phyloP scores from a whole-genome alignment of 1,140 invertebrate genomes.

The Drosophila watanabei region DNA sequence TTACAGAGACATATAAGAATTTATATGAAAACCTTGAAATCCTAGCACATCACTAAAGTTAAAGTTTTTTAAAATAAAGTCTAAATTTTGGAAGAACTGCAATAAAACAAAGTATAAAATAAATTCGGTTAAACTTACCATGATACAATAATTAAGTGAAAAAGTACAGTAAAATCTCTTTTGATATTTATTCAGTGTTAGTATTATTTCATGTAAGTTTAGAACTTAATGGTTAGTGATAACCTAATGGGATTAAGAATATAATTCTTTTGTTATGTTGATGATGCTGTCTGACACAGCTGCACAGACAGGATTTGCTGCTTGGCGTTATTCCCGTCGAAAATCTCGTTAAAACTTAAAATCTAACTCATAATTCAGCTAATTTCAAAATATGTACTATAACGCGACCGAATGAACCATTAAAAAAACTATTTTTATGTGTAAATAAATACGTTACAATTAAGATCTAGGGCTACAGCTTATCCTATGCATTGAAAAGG shows the following conservation, averaged over 20 bases:
- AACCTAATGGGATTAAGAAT: constrained; percentile 32
- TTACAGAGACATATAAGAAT: too few relatives aligned
- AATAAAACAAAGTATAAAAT: too few relatives aligned
- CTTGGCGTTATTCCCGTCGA: constrained; percentile 8
- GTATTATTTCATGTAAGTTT: constrained; percentile 42
- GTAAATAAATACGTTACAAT: constrained; percentile 53
- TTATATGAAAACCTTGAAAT: too few relatives aligned
- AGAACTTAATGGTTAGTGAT: constrained; percentile 32
- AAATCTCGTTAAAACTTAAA: constrained; percentile 22
- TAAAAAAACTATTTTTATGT: constrained; percentile 6
- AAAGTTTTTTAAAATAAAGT: too few relatives aligned
- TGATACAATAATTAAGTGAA: not conserved
- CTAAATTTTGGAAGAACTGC: too few relatives aligned
- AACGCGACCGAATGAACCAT: not conserved
- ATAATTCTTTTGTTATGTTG: constrained; percentile 13
- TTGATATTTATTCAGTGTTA: constrained; percentile 68
- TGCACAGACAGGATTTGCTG: constrained; percentile 11
- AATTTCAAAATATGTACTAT: constrained; percentile 26
- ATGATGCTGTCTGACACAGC: constrained; percentile 6
- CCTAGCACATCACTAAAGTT: too few relatives aligned
- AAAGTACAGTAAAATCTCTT: not conserved
- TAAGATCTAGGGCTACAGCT: constrained; percentile 2
- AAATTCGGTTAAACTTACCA: not conserved
- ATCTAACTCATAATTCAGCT: constrained; percentile 41
- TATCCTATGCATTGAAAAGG: constrained; percentile 5